Evolutionary conservation across 2,888 invertebrate species (phyloP).

Genomic region (Mellilla xanthometata): DNA sequence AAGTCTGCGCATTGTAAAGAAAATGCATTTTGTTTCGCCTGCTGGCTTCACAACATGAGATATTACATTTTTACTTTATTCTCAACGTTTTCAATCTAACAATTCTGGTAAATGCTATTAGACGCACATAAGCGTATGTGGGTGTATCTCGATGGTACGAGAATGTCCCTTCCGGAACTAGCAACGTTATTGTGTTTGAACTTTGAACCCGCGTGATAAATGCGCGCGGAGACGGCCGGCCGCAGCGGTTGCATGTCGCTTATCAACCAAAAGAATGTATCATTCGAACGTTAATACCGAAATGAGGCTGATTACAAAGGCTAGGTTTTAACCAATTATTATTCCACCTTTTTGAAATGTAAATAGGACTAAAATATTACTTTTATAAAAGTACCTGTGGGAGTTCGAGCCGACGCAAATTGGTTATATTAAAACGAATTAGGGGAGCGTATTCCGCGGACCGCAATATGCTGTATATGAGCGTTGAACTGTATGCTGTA

Average conservation of each 20-base stretch:
- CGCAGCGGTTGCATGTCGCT: conserved; percentile 57
- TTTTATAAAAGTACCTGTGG: conserved; percentile 12
- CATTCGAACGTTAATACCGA: conserved; percentile 10
- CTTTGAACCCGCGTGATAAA: conserved; percentile 70
- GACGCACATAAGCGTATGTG: conserved; percentile 9
- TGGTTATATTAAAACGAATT: conserved; percentile 24
- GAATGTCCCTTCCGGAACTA: conserved; percentile 33
- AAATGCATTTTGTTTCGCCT: conserved; percentile 28
- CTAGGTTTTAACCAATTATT: conserved; percentile 2
- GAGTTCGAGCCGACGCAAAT: conserved; percentile 16
- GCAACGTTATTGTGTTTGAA: conserved; percentile 54
- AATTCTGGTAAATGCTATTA: conserved; percentile 13
- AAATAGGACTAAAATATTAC: conserved; percentile 11
- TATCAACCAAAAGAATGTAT: conserved; percentile 56
- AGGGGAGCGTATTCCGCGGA: conserved; percentile 20
- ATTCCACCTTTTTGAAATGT: conserved; percentile 9
- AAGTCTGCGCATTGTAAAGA: conserved; percentile 34
- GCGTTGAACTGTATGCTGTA: conserved; percentile 23
- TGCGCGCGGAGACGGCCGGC: conserved; percentile 43
- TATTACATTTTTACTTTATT: conserved; percentile 11
- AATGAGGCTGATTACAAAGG: conserved; percentile 2
- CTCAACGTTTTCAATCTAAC: conserved; percentile 15
- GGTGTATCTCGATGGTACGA: conserved; percentile 21
- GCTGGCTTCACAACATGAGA: conserved; percentile 11
- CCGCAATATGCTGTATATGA: conserved; percentile 24